Evolutionary conservation across 1,140 invertebrate species (phyloP), one percentile per base, ranked within the genome.

Genomic region (Leptinotarsa texana): DNA sequence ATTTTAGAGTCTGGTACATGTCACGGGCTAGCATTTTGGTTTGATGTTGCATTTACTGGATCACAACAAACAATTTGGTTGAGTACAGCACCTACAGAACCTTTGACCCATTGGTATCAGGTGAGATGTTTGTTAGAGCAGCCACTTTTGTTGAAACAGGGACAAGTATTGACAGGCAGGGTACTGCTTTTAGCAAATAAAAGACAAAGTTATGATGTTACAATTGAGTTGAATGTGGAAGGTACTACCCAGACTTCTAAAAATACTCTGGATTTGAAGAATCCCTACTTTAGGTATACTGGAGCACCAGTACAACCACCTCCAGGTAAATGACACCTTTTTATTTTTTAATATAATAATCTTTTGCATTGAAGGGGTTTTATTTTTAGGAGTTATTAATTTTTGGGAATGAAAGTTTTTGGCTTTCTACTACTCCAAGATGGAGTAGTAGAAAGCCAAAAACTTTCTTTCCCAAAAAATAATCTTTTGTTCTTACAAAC

Each of bases 41-140:
- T 99, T 87, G 98, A 99, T 88, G 98, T 99, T n/a, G 94, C 97
- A 67, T 99, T 99, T 87, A 91, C 95, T 69, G 98, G 98, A 33
- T 92, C 92, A 72, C 92, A 91, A 75, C 93, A 96, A 82, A 93
- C 95, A 72, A 93, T 99, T 69, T 99, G 98, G 97, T 86, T 99
- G 4, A 99, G 97, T n/a, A 99, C 98, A 22, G 92, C 97, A 8
- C 98, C 98, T 1, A 99, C 97, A 18, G 97, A 99, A 84, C 96
- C 98, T n/a, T 87, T 99, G 3, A 99, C 98, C 48, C 98, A 99
- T 87, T 99, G 98, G 98, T 99, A 99, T 87, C 98, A 99, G 91
- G 98, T 99, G 13, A 90, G 98, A 63, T 99, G 98, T 86, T 88
- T 99, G 47, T 84, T 99, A 42, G 95, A 98, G 83, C 94, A 93